Percentiles rank a stretch among this genome's conserved stretches.
These are phyloP conservation scores for Rallus limicola DNA, from an alignment of 2,113 vertebrate species.

Conservation along the genomic window DNA sequence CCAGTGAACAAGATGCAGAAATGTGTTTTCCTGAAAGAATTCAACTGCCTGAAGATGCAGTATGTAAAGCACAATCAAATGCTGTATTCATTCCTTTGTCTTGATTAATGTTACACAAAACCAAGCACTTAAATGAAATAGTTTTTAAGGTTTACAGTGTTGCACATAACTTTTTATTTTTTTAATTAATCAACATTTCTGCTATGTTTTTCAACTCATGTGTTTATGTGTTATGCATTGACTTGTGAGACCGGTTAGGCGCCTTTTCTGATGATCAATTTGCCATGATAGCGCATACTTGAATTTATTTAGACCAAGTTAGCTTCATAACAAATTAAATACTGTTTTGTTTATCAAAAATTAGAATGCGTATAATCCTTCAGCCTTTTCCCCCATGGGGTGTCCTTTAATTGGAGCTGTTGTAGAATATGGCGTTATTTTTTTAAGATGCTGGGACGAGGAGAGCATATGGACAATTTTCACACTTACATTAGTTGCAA, in stretches of 20 bases:
- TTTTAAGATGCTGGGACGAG: not conserved
- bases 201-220: not conserved
- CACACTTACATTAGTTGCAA: conserved; percentile 27
- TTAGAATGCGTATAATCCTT: not conserved
- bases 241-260: not conserved
- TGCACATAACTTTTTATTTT: not conserved
- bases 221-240: not conserved
- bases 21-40: not conserved
- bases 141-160: not conserved
- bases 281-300: not conserved
- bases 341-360: not conserved
- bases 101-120: not conserved
- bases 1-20: not conserved
- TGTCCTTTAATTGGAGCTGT: conserved; percentile 3
- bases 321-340: not conserved
- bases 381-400: not conserved
- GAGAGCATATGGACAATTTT: conserved; percentile 47
- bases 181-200: not conserved
- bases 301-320: not conserved
- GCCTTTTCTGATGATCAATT: not conserved
- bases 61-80: not conserved
- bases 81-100: not conserved
- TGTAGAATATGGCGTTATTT: not conserved
- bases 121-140: not conserved
- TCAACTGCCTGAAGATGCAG: not conserved